Evolutionary conservation across 2,888 invertebrate species (phyloP).

Genomic region (Eurois occulta): DNA sequence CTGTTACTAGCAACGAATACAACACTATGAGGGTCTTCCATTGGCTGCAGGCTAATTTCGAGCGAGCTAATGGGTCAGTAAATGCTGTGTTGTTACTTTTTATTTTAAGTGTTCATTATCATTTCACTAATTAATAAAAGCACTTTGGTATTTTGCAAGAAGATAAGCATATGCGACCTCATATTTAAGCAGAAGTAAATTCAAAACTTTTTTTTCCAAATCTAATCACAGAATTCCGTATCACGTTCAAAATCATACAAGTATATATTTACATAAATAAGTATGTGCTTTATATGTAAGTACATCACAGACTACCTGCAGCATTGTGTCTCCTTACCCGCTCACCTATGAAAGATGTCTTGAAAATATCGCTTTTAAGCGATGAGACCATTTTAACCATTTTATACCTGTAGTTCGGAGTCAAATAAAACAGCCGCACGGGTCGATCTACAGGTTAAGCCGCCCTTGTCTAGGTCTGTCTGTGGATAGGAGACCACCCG

Average conservation of each 20-base stretch:
- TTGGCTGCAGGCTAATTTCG: conserved; percentile 85
- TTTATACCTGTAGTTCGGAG: background rate
- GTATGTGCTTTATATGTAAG: background rate
- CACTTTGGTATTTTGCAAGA: too few relatives aligned
- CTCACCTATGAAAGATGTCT: background rate
- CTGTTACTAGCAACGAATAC: conserved; percentile 89
- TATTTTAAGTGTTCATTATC: background rate
- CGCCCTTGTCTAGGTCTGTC: background rate
- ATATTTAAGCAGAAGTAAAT: too few relatives aligned
- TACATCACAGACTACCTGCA: too few relatives aligned
- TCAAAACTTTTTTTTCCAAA: too few relatives aligned
- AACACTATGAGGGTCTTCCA: conserved; percentile 90
- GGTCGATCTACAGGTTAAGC: background rate
- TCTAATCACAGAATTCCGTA: too few relatives aligned
- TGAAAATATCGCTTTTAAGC: background rate
- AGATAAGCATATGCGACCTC: too few relatives aligned
- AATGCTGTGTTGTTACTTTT: background rate
- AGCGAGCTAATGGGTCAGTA: conserved; percentile 59
- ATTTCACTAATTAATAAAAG: background rate
- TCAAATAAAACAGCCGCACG: background rate
- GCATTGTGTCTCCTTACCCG: too few relatives aligned
- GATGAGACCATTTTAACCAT: background rate
- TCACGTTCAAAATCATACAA: background rate
- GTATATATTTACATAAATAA: background rate
- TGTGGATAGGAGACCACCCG: background rate